A percentile compares a stretch with the other conserved stretches of the same genome.
phyloP scores from a whole-genome alignment of 2,797 vertebrate species.

The Myotis planiceps region DNA sequence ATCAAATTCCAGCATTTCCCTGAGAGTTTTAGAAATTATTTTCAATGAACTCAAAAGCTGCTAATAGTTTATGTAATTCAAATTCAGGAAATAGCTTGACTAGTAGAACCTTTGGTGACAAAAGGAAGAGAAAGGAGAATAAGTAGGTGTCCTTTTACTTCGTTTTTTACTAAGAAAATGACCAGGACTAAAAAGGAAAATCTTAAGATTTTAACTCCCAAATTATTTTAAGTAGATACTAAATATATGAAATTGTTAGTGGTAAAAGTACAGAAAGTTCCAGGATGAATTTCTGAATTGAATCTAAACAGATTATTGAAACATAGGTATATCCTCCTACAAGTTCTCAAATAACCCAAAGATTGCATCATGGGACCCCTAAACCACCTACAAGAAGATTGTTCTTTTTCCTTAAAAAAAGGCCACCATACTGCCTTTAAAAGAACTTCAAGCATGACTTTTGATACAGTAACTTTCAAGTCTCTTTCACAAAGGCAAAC shows the following conservation, averaged over 20 bases:
- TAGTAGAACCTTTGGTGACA: neutral
- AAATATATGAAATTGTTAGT: neutral
- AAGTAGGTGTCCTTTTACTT: neutral
- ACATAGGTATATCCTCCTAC: neutral
- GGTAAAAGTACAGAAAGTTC: neutral
- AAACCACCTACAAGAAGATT: neutral
- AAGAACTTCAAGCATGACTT: neutral
- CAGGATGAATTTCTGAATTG: conserved; percentile 24
- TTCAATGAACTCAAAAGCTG: neutral
- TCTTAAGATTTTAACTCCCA: neutral
- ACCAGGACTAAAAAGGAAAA: neutral
- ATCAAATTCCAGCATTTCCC: neutral
- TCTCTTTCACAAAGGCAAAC: neutral
- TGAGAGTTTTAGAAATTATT: neutral
- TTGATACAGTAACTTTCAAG: neutral
- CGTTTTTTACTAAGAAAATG: neutral
- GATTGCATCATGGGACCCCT: neutral
- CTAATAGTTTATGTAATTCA: neutral
- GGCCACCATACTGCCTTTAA: neutral
- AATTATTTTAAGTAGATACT: conserved; percentile 9
- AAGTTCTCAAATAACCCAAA: conserved; percentile 11
- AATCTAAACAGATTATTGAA: conserved; percentile 14
- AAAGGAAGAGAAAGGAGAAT: neutral
- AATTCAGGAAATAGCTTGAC: neutral
- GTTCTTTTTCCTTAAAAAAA: neutral